Evolutionary conservation across 2,888 invertebrate species (phyloP).

Genomic region (Melanchra persicariae): DNA sequence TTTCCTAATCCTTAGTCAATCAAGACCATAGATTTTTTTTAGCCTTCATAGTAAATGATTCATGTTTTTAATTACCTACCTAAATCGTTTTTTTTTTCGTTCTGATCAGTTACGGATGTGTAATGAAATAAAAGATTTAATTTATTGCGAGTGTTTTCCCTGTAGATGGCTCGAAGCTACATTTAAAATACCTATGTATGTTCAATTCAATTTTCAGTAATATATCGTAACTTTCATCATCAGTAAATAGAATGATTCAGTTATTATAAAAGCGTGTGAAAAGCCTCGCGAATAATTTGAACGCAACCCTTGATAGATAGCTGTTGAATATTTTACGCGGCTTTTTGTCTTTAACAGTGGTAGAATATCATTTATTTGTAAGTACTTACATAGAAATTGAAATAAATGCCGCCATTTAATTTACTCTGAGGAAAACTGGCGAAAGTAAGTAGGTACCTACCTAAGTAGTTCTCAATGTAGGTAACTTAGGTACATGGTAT

Average conservation of each 20-base stretch:
- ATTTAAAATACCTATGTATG: not conserved
- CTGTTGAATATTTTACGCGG: conserved; percentile 49
- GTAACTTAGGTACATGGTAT: too few species aligned
- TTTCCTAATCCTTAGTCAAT: conserved; percentile 10
- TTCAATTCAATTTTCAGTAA: conserved; percentile 21
- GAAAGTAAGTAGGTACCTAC: not conserved
- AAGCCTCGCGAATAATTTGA: conserved; percentile 55
- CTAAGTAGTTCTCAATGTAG: not conserved
- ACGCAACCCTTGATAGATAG: conserved; percentile 42
- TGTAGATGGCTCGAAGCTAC: not conserved
- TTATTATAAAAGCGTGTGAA: conserved; percentile 43
- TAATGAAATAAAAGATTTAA: not conserved
- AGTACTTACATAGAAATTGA: conserved; percentile 37
- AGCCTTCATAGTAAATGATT: not conserved
- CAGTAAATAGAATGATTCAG: conserved; percentile 39
- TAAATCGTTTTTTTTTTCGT: not conserved
- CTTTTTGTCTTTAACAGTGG: conserved; percentile 52
- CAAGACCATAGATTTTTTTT: not conserved
- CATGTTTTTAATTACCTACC: not conserved
- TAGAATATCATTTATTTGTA: conserved; percentile 46
- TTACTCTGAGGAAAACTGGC: conserved; percentile 1
- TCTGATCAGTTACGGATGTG: too few species aligned
- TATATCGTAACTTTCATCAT: conserved; percentile 12
- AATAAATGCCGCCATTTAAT: conserved; percentile 29
- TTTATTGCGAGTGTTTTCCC: not conserved